Base-by-base conservation (phyloP, 2,888 invertebrate genomes). In the Sinhomidia bicolor region DNA sequence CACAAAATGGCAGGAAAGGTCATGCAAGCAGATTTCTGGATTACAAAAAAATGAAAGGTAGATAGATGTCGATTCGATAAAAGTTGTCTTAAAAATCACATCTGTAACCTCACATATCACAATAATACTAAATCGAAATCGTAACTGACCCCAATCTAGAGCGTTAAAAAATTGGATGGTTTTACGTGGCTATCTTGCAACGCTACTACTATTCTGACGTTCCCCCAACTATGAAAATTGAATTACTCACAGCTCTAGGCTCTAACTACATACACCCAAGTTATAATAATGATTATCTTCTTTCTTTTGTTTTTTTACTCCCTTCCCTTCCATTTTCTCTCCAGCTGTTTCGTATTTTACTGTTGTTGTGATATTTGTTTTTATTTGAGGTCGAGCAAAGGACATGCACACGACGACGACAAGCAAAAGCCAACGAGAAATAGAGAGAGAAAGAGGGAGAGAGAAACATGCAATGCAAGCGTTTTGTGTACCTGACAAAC, bases 361-460 rank as follows among this genome's bases (percentile, higher is more conserved):
- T 9, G 20, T 20, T 60, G n/a, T 41, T 41, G 5, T 41, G 10
- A 5, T 20, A n/a, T 65, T 36, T 84, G 23, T 54, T 79, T 71
- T 41, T 44, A 26, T 60, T 80, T 57, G 79, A 86, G 86, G 86
- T 80, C 86, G 86, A 32, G n/a, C 32, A 86, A 47, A 86, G 86
- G 86, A 47, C 80, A 86, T 26, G 62, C 71, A 51, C 51, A 32
- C 44, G 54, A 32, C n/a, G 83, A 83, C 60, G 57, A 41, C 41
- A 41, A 41, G n/a, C n/a, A n/a, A n/a, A n/a, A n/a, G n/a, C n/a
- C 41, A 51, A 51, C n/a, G n/a, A n/a, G 51, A 14, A 51, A 23
- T 2, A 62, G 5, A 26, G 9, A 10, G 20, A 23, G n/a, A 23
- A 26, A 10, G 62, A 36, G n/a, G n/a, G n/a, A n/a, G n/a, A n/a